phyloP scores from a whole-genome alignment of 2,797 vertebrate species.

The Pelodytes ibericus region DNA sequence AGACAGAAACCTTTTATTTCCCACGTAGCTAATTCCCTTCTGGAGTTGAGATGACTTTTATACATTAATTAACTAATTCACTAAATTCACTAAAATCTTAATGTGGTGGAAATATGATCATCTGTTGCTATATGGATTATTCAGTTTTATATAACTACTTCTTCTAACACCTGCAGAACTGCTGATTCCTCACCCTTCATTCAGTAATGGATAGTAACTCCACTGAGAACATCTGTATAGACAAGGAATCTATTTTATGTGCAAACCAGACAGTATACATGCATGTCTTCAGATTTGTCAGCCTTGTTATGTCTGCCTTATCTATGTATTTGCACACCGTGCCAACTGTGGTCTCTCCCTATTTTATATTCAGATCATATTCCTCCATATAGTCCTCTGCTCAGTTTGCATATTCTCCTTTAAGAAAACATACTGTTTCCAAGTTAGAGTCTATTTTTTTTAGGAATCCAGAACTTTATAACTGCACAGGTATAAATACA shows the following conservation, averaged over 20 bases:
- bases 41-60: too few species aligned
- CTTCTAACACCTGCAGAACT: too few species aligned
- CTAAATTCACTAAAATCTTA: too few species aligned
- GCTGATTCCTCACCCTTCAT: too few species aligned
- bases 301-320: slow-evolving; percentile 58
- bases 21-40: too few species aligned
- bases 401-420: slow-evolving; percentile 57
- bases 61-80: too few species aligned
- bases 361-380: slow-evolving; percentile 66
- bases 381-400: slow-evolving; percentile 64
- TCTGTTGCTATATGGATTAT: too few species aligned
- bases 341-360: slow-evolving; percentile 51
- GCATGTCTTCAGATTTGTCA: slow-evolving; percentile 18
- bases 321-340: slow-evolving; percentile 43
- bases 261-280: slow-evolving; percentile 38
- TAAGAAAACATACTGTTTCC: slow-evolving; percentile 59
- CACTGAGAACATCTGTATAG: background rate
- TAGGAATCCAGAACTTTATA: slow-evolving; percentile 40
- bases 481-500: slow-evolving; percentile 28
- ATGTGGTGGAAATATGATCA: too few species aligned
- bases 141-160: too few species aligned
- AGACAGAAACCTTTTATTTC: too few species aligned
- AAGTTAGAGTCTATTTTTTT: slow-evolving; percentile 28
- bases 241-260: slow-evolving; percentile 1
- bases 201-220: too few species aligned